Evolutionary conservation across 1,140 invertebrate genomes (phyloP), one percentile per base, ranked within the genome.

Genomic region (Bombus huntii): DNA sequence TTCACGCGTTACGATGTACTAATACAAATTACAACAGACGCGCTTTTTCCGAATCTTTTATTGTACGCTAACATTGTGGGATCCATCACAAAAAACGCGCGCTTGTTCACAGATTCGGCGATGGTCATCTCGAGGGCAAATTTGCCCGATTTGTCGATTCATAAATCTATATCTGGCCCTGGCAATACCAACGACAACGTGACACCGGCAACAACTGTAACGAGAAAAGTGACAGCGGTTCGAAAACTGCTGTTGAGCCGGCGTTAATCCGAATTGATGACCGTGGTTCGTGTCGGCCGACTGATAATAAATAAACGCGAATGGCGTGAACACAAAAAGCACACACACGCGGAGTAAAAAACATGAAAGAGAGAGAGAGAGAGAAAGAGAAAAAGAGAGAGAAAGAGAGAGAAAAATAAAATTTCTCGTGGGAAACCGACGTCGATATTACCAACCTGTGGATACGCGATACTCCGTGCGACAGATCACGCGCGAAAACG

Each of bases 221-320:
- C 71, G 72, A 89, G 86, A 83, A 85, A 89, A 84, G 81, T 89
- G 88, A 89, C 80, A 81, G 85, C 79, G 81, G 81, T 89, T 76
- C 73, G 88, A 83, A 90, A 89, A 83, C 81, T 89, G 77, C 62
- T 83, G 77, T 83, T 78, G 85, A 87, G 77, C 81, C 74, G 68
- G 59, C n/a, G 73, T 71, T 90, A 90, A 90, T 90, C 88, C 77
- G 81, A 87, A 90, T 90, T 89, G 88, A 90, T 90, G 88, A 83
- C 68, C 77, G 57, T 37, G 80, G n/a, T 47, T 57, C 74, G 80
- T 22, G 39, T 28, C 37, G 44, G n/a, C 68, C 62, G 65, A 59
- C 76, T 80, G 77, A 89, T 90, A 87, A 90, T 90, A 89, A 89
- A 90, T 89, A 89, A 90, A 89, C 73, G 79, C 53, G 86, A 80